Percentiles rank a stretch among this genome's conserved stretches.
Conservation (phyloP, 2,797 vertebrate genomes). For the Pyrocephalus nanus region DNA sequence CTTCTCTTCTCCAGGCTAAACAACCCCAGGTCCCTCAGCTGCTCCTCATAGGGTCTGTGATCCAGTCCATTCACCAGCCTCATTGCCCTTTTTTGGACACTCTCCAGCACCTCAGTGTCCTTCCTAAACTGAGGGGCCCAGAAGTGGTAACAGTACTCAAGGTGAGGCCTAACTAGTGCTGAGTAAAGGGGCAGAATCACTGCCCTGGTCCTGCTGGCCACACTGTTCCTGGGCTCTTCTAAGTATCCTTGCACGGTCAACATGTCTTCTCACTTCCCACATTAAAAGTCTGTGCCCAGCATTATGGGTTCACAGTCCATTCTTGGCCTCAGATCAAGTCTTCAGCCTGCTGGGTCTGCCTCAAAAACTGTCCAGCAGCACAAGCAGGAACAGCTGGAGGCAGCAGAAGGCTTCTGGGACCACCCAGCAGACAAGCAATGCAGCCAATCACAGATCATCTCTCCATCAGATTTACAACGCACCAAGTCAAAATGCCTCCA, state of each 20-base stretch:
- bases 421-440: not conserved
- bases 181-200: no score
- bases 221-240: not conserved
- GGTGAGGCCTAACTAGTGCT: no score
- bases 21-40: no score
- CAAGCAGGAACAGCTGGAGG: not conserved
- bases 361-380: not conserved
- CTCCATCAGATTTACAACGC: not conserved
- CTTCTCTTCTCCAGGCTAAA: no score
- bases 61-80: no score
- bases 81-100: no score
- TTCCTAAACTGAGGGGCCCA: no score
- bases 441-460: not conserved
- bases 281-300: not conserved
- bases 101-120: no score
- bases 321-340: not conserved
- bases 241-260: not conserved
- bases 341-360: not conserved
- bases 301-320: not conserved
- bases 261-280: not conserved
- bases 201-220: no score
- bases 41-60: no score
- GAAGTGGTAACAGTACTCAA: no score
- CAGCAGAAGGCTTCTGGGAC: not conserved
- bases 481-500: not conserved